Evolutionary conservation across 2,888 invertebrate species (phyloP), one percentile per base, ranked within the genome.

Genomic region (Xanthia togata): DNA sequence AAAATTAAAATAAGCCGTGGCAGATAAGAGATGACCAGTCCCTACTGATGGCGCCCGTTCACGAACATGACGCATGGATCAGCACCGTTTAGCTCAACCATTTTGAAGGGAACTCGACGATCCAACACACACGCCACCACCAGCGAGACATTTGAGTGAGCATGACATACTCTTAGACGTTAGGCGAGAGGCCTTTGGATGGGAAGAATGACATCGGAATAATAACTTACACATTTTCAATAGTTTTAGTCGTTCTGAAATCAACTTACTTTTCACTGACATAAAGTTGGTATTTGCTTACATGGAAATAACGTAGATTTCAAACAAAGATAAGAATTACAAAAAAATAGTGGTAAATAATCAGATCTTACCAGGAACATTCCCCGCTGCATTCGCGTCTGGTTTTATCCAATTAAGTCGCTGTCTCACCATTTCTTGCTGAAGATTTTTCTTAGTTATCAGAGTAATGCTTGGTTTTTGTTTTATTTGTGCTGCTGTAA

Each of bases 361-460:
- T 44, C 14, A 53, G 20, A 41, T 64, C 71, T 78, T 68, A 82
- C 81, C 73, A 31, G 73, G 35, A n/a, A 11, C 26, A 50, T 31
- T 70, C 6, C 1, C 26, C 31, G 31, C 6, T n/a, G 38, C 31
- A 47, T 53, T 68, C 6, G 3, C 14, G 11, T 9, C 12, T 26
- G 65, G 70, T 35, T 70, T 70, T 14, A 17, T 23, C 57, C 50
- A 71, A n/a, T 26, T 68, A 12, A 65, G 12, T 12, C 20, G 63
- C 41, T 82, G 70, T 17, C 0, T 64, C 17, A 9, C 26, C 20
- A 20, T 23, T 14, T 76, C 63, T 44, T 79, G 74, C 14, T 79
- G 81, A 53, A 81, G 59, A 64, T n/a, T 70, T 44, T 81, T 69
- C 23, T 81, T 79, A 4, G 68, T 79, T 12, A n/a, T 79, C 4